Evolutionary conservation across 1,140 invertebrate genomes (phyloP).

Genomic region (Aphis craccivora): DNA sequence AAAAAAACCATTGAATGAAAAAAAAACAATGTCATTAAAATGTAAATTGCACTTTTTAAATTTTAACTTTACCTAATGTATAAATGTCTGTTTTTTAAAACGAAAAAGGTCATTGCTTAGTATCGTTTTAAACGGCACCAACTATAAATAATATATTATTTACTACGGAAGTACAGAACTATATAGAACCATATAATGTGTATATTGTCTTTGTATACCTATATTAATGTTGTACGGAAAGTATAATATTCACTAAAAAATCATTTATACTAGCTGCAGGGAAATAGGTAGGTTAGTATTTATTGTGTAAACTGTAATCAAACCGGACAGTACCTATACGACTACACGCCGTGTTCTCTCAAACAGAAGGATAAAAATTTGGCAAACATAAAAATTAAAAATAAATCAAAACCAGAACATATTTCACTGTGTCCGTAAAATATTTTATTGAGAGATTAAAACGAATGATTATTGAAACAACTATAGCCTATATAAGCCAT

Average conservation of each 20-base stretch:
- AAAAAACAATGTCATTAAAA: too few relatives aligned
- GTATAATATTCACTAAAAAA: background rate
- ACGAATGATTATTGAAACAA: background rate
- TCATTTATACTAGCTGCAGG: background rate
- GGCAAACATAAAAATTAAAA: background rate
- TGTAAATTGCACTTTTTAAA: slow-evolving; percentile 1
- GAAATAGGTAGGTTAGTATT: background rate
- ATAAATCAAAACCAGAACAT: background rate
- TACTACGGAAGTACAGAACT: background rate
- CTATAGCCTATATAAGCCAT: too few relatives aligned
- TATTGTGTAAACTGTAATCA: background rate
- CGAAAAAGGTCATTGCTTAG: background rate
- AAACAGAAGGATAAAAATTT: background rate
- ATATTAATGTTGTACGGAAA: background rate
- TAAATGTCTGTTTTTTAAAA: background rate
- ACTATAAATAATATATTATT: background rate
- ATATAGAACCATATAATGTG: too few relatives aligned
- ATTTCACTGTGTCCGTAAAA: too few relatives aligned
- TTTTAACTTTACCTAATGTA: background rate
- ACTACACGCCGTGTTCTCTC: background rate
- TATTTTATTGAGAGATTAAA: background rate
- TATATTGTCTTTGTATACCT: background rate
- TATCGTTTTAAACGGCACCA: background rate
- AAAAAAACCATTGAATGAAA: too few relatives aligned
- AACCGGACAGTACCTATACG: background rate